These are phyloP conservation scores for Etheostoma spectabile DNA, from an alignment of 2,113 vertebrate genomes.

Conservation along the genomic window DNA sequence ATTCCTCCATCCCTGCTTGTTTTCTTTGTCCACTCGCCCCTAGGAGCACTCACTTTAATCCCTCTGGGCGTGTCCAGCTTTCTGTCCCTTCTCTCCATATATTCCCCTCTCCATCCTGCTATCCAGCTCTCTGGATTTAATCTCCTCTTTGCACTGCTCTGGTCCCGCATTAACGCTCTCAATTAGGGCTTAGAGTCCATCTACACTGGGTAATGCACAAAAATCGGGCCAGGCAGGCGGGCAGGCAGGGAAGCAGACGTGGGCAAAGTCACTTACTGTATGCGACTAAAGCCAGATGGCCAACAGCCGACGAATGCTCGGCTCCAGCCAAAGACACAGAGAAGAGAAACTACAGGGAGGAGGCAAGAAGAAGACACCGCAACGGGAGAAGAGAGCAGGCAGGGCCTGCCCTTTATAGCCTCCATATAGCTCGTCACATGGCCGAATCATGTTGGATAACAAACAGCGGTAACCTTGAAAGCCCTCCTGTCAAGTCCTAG, in stretches of 20 bases:
- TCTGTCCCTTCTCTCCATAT: conserved; percentile 62
- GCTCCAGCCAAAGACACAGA: conserved; percentile 35
- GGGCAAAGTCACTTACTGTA: conserved; percentile 77
- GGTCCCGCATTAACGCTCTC: conserved; percentile 77
- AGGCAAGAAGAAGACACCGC: conserved; percentile 26
- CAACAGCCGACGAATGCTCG: conserved; percentile 59
- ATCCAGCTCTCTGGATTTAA: conserved; percentile 75
- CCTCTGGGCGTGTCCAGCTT: conserved; percentile 70
- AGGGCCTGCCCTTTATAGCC: conserved; percentile 58
- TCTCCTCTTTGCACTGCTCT: conserved; percentile 55
- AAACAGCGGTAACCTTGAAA: conserved; percentile 73
- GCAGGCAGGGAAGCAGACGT: conserved; percentile 46
- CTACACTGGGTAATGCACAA: conserved; percentile 73
- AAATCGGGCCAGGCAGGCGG: conserved; percentile 58
- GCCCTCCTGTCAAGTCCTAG: conserved; percentile 50
- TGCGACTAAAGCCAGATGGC: conserved; percentile 76
- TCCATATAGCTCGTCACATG: conserved; percentile 58
- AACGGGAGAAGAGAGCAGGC: conserved; percentile 22
- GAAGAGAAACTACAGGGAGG: conserved; percentile 22
- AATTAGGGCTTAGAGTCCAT: conserved; percentile 81
- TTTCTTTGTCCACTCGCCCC: conserved; percentile 68
- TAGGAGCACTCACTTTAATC: conserved; percentile 71
- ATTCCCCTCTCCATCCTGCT: conserved; percentile 59
- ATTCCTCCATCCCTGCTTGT: conserved; percentile 57
- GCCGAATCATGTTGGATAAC: conserved; percentile 52